A percentile compares a stretch with the other conserved stretches of the same genome.
These are phyloP conservation scores for Fulmarus glacialis DNA, from an alignment of 2,113 vertebrate genomes.

Conservation along the genomic window DNA sequence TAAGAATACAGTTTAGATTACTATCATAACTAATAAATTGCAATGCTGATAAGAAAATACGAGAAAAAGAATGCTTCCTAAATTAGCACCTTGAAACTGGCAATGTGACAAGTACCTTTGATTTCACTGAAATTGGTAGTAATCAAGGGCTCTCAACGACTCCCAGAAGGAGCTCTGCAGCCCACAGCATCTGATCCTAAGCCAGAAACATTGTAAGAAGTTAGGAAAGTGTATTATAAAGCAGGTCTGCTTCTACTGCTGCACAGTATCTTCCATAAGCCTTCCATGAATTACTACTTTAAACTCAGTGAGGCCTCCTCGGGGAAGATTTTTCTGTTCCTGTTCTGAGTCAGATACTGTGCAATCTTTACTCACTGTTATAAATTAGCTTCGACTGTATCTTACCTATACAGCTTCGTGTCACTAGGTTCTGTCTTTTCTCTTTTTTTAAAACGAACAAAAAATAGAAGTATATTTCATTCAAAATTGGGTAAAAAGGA, in stretches of 20 bases:
- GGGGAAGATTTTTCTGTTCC: slow-evolving; percentile 19
- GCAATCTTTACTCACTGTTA: slow-evolving; percentile 12
- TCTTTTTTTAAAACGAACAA: neutral
- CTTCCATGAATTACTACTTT: slow-evolving; percentile 19
- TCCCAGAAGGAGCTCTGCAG: neutral
- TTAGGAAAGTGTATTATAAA: neutral
- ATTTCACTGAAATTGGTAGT: neutral
- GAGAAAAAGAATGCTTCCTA: neutral
- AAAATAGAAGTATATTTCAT: neutral
- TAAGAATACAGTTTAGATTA: neutral
- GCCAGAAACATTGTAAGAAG: neutral
- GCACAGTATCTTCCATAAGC: neutral
- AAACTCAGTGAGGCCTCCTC: slow-evolving; percentile 24
- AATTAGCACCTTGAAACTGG: neutral
- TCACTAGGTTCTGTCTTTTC: neutral
- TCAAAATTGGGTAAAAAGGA: neutral
- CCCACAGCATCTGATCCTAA: neutral
- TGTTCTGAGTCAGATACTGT: slow-evolving; percentile 30
- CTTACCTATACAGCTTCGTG: slow-evolving; percentile 2
- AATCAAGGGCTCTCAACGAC: neutral
- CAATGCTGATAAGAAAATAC: neutral
- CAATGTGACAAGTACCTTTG: neutral
- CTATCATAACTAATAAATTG: neutral
- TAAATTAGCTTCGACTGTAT: neutral
- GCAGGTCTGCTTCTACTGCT: neutral